Conservation (phyloP, 2,113 vertebrate species). For the Fukomys damarensis region DNA sequence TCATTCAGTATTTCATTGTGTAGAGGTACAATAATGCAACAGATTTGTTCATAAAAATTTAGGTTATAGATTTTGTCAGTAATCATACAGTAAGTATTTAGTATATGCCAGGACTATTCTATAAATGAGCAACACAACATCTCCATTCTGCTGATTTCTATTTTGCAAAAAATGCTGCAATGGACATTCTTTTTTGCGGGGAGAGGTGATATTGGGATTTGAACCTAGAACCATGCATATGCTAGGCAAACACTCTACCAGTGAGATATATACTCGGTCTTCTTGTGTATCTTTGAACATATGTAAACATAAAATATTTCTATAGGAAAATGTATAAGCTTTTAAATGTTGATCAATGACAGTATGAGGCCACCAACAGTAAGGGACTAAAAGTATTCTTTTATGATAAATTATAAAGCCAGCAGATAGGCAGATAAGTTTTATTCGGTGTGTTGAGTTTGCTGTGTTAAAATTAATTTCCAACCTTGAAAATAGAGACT, state of each 20-base stretch:
- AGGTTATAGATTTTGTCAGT: background rate
- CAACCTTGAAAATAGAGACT: background rate
- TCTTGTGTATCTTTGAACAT: background rate
- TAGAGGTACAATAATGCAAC: background rate
- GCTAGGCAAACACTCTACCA: background rate
- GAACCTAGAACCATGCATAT: background rate
- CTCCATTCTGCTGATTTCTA: background rate
- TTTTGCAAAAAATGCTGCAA: background rate
- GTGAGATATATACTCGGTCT: background rate
- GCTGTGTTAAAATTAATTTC: background rate
- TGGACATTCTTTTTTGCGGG: background rate
- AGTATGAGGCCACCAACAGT: background rate
- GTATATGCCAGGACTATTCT: background rate
- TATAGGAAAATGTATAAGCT: background rate
- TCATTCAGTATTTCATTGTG: background rate
- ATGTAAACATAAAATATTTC: background rate
- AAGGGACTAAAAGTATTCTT: background rate
- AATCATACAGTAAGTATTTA: background rate
- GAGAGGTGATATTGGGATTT: too few relatives aligned
- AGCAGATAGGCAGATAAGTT: background rate
- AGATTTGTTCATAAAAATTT: background rate
- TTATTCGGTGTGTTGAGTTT: background rate
- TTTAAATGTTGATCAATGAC: background rate
- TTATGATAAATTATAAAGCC: too few relatives aligned
- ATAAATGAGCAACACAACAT: background rate